Base-by-base conservation (phyloP, 2,797 vertebrate genomes). In the Hippoglossus hippoglossus region DNA sequence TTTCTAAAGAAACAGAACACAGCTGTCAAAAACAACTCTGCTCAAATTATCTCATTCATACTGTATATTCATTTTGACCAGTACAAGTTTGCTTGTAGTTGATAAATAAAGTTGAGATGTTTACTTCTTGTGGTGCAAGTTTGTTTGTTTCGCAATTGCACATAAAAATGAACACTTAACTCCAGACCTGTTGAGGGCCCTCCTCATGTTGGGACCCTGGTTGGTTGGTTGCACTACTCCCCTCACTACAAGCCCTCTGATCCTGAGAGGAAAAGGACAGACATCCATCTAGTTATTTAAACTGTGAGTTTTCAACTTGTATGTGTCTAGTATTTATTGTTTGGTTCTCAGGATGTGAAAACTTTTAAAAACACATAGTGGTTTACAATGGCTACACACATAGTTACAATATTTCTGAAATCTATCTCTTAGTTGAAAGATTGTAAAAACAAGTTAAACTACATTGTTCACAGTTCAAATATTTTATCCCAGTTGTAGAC, bases 21-120 rank as follows among this genome's bases (percentile, higher is more conserved):
- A 58, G 54, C 54, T 34, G 54, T 56, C 54, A n/a, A 11, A n/a
- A 19, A 56, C 54, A 56, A n/a, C 54, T 34, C 19, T 9, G 28
- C 28, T n/a, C 28, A n/a, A 56, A 56, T 34, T 3, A 12, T 34
- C 21, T 22, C 18, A 36, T 22, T 58, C 25, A 21, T 24, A 15
- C 12, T 39, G 2, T 22, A 13, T 39, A 22, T 58, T 58, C 11
- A 22, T 15, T 58, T 39, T 34, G 7, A 52, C 5, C 6, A 25
- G 22, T 21, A 50, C 15, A 44, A 44, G 12, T 44, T 18, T 44
- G 50, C 6, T 55, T 26, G 22, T 6, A 24, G 15, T 28, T 25
- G 26, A 28, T 26, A 26, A 26, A 5, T 44, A 16, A 44, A 16
- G 41, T 44, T 18, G 6, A 16, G 41, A 15, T 44, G 13, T 44